phyloP scores from a whole-genome alignment of 2,797 vertebrate genomes.

The Coranthus polyacanthus region DNA sequence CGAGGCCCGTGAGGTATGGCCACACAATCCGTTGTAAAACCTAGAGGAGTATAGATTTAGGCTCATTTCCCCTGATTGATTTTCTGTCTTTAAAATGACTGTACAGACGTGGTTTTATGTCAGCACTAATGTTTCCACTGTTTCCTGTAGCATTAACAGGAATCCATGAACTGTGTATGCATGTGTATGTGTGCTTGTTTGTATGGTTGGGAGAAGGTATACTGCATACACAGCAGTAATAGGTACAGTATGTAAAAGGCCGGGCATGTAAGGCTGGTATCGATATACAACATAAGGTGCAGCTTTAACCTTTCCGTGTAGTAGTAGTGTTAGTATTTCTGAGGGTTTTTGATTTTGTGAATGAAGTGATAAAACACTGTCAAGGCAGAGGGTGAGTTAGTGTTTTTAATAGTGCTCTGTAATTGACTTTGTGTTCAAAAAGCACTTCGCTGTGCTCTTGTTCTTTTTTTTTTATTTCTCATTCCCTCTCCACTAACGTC shows the following conservation, averaged over 20 bases:
- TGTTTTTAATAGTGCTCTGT: slow-evolving; percentile 55
- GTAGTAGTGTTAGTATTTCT: slow-evolving; percentile 17
- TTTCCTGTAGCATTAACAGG: slow-evolving; percentile 78
- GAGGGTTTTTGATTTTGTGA: slow-evolving; percentile 34
- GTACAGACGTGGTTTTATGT: slow-evolving; percentile 71
- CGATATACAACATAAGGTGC: too few relatives aligned
- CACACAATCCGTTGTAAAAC: slow-evolving; percentile 63
- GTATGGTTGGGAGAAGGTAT: neutral
- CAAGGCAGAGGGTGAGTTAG: slow-evolving; percentile 27
- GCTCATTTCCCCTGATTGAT: slow-evolving; percentile 80
- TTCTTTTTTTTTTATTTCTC: neutral
- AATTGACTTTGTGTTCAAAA: slow-evolving; percentile 67
- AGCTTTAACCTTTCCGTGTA: neutral
- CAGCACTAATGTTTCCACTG: slow-evolving; percentile 76
- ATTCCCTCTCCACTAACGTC: slow-evolving; percentile 23
- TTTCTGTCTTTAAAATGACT: slow-evolving; percentile 74
- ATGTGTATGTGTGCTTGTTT: slow-evolving; percentile 9
- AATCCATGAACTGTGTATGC: slow-evolving; percentile 51
- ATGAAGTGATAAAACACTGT: slow-evolving; percentile 43
- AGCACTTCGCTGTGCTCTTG: slow-evolving; percentile 44
- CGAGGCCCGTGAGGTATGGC: slow-evolving; percentile 42
- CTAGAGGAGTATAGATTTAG: slow-evolving; percentile 70
- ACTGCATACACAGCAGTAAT: slow-evolving; percentile 17
- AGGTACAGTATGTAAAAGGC: too few relatives aligned
- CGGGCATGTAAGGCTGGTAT: too few relatives aligned